A percentile compares a stretch with the other conserved stretches of the same genome.
Conservation (phyloP, 2,797 vertebrate species). For the Platalea minor region DNA sequence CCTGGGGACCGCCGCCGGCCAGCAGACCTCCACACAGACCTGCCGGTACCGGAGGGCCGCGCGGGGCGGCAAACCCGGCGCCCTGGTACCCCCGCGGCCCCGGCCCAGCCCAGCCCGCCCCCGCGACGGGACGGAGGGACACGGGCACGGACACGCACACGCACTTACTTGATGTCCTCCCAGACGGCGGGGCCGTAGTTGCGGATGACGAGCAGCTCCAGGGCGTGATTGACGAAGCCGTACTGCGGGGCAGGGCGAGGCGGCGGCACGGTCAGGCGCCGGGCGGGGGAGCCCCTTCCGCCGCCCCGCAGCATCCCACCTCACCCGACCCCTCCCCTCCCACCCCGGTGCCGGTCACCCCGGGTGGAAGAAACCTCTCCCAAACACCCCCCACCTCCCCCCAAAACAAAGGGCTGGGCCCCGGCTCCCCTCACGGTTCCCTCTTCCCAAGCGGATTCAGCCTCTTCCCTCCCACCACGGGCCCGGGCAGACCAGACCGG, state of each 20-base stretch:
- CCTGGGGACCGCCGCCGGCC: not conserved
- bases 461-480: not conserved
- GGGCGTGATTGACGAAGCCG: slow-evolving; percentile 97
- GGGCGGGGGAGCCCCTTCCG: not conserved
- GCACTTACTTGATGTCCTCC: slow-evolving; percentile 98
- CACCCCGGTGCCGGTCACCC: not conserved
- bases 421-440: not conserved
- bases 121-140: too few relatives aligned
- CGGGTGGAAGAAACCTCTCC: not conserved
- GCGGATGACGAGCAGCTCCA: slow-evolving; percentile 96
- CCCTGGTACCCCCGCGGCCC: too few relatives aligned
- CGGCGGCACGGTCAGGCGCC: not conserved
- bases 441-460: not conserved
- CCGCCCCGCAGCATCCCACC: not conserved
- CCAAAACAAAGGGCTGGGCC: not conserved
- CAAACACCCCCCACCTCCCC: not conserved
- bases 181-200: slow-evolving; percentile 97
- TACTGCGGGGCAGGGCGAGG: slow-evolving; percentile 79
- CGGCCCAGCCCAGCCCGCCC: not conserved
- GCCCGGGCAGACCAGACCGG: not conserved
- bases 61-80: not conserved
- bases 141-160: too few relatives aligned
- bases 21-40: accelerated
- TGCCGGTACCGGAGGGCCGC: not conserved
- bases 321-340: not conserved